phyloP scores from a whole-genome alignment of 1,140 invertebrate species.

The Drosophila nigrodunni region DNA sequence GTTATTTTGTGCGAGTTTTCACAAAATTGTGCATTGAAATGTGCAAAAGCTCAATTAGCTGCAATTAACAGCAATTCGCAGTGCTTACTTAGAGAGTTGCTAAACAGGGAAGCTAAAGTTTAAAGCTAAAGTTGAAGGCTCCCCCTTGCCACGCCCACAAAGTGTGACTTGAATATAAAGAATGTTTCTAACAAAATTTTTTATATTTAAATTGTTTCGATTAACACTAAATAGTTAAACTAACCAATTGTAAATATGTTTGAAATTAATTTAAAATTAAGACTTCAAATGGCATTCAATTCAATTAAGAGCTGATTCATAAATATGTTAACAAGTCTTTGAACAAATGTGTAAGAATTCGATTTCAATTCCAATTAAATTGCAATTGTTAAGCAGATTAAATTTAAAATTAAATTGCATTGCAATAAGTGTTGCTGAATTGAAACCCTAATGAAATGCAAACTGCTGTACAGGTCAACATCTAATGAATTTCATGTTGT shows the following conservation, averaged over 20 bases:
- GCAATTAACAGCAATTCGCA: constrained; percentile 68
- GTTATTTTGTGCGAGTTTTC: constrained; percentile 81
- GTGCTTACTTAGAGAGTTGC: constrained; percentile 28
- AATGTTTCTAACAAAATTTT: too few species aligned
- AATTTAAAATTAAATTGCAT: constrained; percentile 18
- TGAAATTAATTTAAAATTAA: too few species aligned
- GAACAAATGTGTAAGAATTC: neutral
- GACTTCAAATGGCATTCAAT: neutral
- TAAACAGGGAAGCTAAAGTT: constrained; percentile 26
- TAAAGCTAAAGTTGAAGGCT: neutral
- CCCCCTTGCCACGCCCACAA: neutral
- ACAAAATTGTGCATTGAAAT: constrained; percentile 71
- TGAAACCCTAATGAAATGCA: constrained; percentile 48
- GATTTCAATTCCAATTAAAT: constrained; percentile 3
- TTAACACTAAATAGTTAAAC: too few species aligned
- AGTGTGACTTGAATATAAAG: neutral
- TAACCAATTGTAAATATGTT: too few species aligned
- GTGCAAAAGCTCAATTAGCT: constrained; percentile 75
- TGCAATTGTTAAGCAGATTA: constrained; percentile 5
- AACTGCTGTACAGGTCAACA: constrained; percentile 37
- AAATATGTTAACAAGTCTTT: constrained; percentile 1
- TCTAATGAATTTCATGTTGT: constrained; percentile 25
- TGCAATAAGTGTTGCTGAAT: constrained; percentile 26
- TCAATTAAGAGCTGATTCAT: constrained; percentile 4
- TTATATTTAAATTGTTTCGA: too few species aligned